Base-by-base conservation (phyloP, 2,113 vertebrate species). In the Labeo rohita region DNA sequence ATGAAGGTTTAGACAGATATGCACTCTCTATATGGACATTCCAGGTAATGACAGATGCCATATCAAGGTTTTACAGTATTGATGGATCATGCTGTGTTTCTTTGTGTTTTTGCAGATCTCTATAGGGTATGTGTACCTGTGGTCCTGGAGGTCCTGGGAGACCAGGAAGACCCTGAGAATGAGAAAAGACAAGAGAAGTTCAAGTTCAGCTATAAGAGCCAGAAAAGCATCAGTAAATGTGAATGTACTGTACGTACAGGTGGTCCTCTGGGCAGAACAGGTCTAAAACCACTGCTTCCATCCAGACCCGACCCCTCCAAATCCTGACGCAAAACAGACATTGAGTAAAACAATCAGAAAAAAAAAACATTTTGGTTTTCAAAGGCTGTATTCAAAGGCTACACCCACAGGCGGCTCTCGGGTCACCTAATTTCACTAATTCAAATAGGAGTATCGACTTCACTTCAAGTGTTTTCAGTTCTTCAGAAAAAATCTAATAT, bases 241-340 rank as follows among this genome's bases (percentile, higher is more conserved):
- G 1, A 18, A 21, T 68, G 65, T 72, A 65, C 92, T 28, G 28
- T 28, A 28, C 28, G 85, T 94, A 98, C 97, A 90, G 93, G 94
- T 79, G 93, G 90, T 6, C 89, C 88, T 70, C 66, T 91, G 43
- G 94, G 89, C 87, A 88, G 70, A 4, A 88, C 65, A 39, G 87
- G 90, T 10, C 86, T 94, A 74, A 94, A 88, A 2, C 86, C 86
- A 54, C 74, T 61, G 72, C 87, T 59, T 50, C 54, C 88, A 43
- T 63, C 83, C 52, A 85, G n/a, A 18, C 95, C 96, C n/a, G 97
- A 98, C 59, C 95, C 96, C 92, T 99, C 97, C n/a, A 93, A 89
- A 84, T 98, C 97, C 98, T 99, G 49, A 82, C 16, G 49, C 84
- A 89, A 78, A 87, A 88, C 78, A 89, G 87, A 88, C 52, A 59